These are phyloP conservation scores for Phenganax marumi DNA, from an alignment of 92 coral and sea anemone genomes.

Conservation along the genomic window DNA sequence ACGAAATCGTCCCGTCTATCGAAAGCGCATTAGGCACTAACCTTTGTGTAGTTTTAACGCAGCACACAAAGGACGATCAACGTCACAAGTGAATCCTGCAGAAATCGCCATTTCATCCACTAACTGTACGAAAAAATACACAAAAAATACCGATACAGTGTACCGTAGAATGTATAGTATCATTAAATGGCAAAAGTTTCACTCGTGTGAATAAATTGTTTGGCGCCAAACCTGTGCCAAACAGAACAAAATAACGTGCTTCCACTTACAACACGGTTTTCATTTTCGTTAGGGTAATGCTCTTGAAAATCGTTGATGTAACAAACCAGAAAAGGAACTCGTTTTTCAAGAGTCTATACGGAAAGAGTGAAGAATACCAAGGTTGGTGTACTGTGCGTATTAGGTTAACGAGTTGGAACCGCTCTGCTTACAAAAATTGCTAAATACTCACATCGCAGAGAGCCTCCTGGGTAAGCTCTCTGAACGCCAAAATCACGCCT, in stretches of 20 bases:
- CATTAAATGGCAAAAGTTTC: too few relatives aligned
- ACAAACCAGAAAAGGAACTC: conserved; percentile 88
- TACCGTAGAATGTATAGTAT: too few relatives aligned
- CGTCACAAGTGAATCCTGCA: conserved; percentile 73
- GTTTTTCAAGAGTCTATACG: conserved; percentile 67
- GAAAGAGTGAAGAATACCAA: neutral
- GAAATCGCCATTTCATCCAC: conserved; percentile 96
- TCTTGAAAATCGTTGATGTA: conserved; percentile 81
- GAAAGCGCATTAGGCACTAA: conserved; percentile 7
- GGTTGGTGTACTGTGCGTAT: neutral
- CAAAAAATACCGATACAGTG: neutral
- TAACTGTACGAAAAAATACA: conserved; percentile 23
- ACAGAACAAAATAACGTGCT: neutral
- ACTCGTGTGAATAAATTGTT: too few relatives aligned
- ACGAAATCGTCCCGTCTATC: neutral
- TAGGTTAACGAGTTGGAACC: neutral
- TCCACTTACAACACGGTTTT: conserved; percentile 77
- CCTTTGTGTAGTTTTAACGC: conserved; percentile 78
- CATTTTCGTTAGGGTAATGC: conserved; percentile 68
- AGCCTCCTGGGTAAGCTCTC: conserved; percentile 84
- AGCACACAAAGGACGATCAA: conserved; percentile 76
- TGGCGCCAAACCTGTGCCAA: too few relatives aligned
- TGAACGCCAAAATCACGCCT: conserved; percentile 88
- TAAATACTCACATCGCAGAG: conserved; percentile 63
- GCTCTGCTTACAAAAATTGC: neutral